These are phyloP conservation scores for Mormyrops attenuatus DNA, from an alignment of 2,797 vertebrate genomes.

Conservation along the genomic window DNA sequence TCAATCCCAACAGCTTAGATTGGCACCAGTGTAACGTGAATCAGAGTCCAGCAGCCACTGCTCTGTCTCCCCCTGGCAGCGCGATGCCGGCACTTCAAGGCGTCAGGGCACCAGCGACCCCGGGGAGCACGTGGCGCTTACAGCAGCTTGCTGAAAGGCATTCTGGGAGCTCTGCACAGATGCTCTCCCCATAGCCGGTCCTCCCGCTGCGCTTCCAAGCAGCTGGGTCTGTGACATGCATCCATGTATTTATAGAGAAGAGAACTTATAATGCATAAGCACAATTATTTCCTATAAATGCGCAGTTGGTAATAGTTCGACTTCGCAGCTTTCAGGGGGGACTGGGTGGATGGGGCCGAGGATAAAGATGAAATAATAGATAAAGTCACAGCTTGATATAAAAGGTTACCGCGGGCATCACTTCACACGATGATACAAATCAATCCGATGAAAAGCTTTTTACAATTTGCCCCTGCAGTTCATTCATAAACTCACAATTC, in stretches of 20 bases:
- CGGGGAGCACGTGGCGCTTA: neutral
- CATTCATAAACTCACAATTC: neutral
- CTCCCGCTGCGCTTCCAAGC: neutral
- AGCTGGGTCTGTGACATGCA: neutral
- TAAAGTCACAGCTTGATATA: neutral
- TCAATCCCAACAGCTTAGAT: neutral
- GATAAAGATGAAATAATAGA: neutral
- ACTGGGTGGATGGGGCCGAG: neutral
- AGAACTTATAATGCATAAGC: neutral
- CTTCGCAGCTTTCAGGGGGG: neutral
- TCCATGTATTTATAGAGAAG: neutral
- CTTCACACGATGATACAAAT: neutral
- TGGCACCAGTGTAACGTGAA: neutral
- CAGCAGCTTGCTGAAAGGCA: neutral
- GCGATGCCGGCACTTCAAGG: neutral
- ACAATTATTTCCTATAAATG: neutral
- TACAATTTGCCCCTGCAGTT: neutral
- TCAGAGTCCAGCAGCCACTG: neutral
- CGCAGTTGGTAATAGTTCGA: neutral
- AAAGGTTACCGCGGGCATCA: neutral
- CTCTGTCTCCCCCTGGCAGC: neutral
- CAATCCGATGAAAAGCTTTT: conserved; percentile 5
- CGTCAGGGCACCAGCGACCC: neutral
- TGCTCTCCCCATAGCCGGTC: neutral
- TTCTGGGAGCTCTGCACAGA: conserved; percentile 15